A percentile compares a stretch with the other conserved stretches of the same genome.
Evolutionary conservation across 2,888 invertebrate species (phyloP).

Genomic region (Colostygia pectinataria): DNA sequence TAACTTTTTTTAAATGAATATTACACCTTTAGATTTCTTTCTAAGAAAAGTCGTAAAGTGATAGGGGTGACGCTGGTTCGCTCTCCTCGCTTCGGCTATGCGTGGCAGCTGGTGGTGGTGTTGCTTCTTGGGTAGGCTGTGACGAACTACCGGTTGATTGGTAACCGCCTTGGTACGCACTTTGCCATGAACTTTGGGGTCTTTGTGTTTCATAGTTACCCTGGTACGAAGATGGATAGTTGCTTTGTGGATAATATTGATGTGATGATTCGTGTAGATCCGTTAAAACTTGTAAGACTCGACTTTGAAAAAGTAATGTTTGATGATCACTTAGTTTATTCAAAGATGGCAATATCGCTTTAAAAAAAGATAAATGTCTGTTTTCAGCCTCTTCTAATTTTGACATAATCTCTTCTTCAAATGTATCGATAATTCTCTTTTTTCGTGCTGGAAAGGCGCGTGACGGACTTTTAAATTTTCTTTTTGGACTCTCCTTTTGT

Average conservation of each 20-base stretch:
- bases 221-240: background rate
- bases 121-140: no score
- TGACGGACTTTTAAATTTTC: no score
- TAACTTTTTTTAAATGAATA: no score
- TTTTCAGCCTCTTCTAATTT: constrained; percentile 5
- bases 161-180: constrained; percentile 2
- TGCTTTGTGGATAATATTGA: background rate
- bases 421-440: no score
- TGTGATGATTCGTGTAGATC: background rate
- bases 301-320: background rate
- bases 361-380: background rate
- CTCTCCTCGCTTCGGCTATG: no score
- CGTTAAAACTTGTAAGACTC: background rate
- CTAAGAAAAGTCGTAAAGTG: no score
- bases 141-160: constrained; percentile 10
- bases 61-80: no score
- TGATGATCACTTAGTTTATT: background rate
- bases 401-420: no score
- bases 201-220: background rate
- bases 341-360: background rate
- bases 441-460: no score
- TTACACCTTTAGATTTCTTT: no score
- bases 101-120: no score
- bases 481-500: background rate
- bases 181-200: background rate